Conservation (phyloP, 2,888 invertebrate genomes). For the Camponotus fellah region DNA sequence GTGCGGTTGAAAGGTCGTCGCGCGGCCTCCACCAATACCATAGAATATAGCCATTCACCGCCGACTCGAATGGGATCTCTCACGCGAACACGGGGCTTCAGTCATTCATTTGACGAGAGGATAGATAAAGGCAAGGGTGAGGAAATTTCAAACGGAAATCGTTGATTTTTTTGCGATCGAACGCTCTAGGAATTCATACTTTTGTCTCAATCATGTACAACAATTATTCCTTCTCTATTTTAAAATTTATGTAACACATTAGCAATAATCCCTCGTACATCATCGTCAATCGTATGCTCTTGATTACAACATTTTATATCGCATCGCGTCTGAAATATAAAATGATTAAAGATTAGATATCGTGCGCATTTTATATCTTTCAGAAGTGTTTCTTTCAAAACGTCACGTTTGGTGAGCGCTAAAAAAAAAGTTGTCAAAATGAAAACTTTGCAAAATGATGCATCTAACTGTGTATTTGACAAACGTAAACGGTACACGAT, state of each 20-base stretch:
- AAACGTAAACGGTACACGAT: conserved; percentile 20
- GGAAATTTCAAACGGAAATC: not conserved
- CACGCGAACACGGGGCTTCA: conserved; percentile 44
- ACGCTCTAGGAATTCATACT: not conserved
- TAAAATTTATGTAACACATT: not conserved
- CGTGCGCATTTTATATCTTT: not conserved
- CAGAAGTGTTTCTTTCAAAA: not conserved
- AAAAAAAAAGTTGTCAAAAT: too few species aligned
- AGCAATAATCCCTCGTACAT: not conserved
- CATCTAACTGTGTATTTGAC: conserved; percentile 10
- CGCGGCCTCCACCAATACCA: conserved; percentile 66
- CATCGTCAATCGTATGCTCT: not conserved
- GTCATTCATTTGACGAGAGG: conserved; percentile 54
- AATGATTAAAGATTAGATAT: not conserved
- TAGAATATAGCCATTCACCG: conserved; percentile 49
- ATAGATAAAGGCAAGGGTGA: conserved; percentile 9
- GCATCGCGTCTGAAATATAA: not conserved
- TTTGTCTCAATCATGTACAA: not conserved
- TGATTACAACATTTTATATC: not conserved
- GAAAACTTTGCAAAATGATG: not conserved
- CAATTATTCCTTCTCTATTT: not conserved
- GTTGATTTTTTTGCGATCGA: not conserved
- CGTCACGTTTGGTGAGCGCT: not conserved
- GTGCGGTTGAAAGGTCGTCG: conserved; percentile 73
- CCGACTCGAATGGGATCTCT: conserved; percentile 39